Evolutionary conservation across 1,140 invertebrate genomes (phyloP), one percentile per base, ranked within the genome.

Genomic region (Drosophila persimilis): DNA sequence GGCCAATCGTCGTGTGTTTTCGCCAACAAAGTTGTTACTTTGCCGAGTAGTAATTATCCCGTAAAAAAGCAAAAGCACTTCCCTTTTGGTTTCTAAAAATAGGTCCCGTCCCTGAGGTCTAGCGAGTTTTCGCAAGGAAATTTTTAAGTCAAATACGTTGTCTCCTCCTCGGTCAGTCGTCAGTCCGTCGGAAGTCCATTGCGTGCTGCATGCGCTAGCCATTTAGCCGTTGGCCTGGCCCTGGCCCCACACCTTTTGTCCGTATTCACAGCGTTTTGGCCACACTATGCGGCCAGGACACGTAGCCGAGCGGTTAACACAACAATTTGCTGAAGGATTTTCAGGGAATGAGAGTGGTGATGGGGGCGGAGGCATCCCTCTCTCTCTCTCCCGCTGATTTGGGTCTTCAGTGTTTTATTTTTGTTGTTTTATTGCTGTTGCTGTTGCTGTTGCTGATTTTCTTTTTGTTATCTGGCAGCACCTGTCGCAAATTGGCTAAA

Each of bases 401-500:
- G 31, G 9, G 9, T 35, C 9, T 35, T 70, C 52, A 46, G 55
- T 65, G 52, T 20, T 43, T 63, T 43, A 72, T 73, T 74, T 63
- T 58, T 13, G 44, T 50, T 67, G 65, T 56, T 67, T 67, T 62
- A 73, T 72, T 52, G 39, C 31, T 72, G 69, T 47, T 24, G 56
- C 31, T 72, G 69, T 47, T 24, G 56, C 24, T 35, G 50, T 62
- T 22, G 31, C 8, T 24, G 56, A 41, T 60, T 43, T 22, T 54
- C 50, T 26, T 29, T 43, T 22, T 54, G 59, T 39, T 29, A 53
- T 62, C 44, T 67, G 35, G 35, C 35, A 51, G 65, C 76, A 84
- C 72, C 80, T 84, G 80, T 70, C 67, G 59, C 75, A 63, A 75
- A 63, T 80, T 71, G 76, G 70, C 67, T 52, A 46, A 13, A 55